These are phyloP conservation scores for Zalophus californianus DNA, from an alignment of 2,797 vertebrate genomes.

Conservation along the genomic window DNA sequence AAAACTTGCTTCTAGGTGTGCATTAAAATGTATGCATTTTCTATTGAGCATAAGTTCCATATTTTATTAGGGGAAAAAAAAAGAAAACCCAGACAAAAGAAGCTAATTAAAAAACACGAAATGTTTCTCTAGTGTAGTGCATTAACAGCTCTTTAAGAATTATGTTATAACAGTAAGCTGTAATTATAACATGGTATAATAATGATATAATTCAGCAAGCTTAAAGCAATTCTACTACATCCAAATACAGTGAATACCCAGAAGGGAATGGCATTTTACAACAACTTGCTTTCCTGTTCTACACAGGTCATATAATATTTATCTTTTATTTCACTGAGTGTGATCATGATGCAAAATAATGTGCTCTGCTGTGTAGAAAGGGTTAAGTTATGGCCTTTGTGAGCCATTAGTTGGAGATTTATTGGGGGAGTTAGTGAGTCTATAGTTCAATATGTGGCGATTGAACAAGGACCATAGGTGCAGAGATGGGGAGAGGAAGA, in stretches of 20 bases:
- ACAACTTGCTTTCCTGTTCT: constrained; percentile 49
- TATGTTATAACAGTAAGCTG: constrained; percentile 6
- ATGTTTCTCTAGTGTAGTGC: constrained; percentile 6
- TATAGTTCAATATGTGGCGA: constrained; percentile 90
- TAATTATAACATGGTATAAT: constrained; percentile 60
- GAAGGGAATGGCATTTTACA: constrained; percentile 75
- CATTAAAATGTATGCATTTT: constrained; percentile 47
- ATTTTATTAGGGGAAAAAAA: constrained; percentile 19
- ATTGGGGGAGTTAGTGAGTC: constrained; percentile 91
- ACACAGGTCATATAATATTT: constrained; percentile 82
- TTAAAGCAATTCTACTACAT: constrained; percentile 43
- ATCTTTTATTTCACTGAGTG: constrained; percentile 80
- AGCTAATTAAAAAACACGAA: constrained; percentile 60
- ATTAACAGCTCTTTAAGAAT: constrained; percentile 70
- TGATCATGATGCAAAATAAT: constrained; percentile 83
- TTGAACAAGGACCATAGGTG: constrained; percentile 88
- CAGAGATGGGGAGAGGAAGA: constrained; percentile 87
- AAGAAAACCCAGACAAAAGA: constrained; percentile 53
- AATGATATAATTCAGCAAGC: constrained; percentile 24
- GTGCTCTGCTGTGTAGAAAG: constrained; percentile 88
- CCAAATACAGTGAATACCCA: constrained; percentile 65
- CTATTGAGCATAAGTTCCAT: constrained; percentile 58
- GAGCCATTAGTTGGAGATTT: constrained; percentile 92
- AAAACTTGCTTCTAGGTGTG: background rate
- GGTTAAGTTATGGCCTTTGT: constrained; percentile 92